These are phyloP conservation scores for Leptestheria dahalacensis DNA, from an alignment of 1,140 invertebrate species.

Conservation along the genomic window DNA sequence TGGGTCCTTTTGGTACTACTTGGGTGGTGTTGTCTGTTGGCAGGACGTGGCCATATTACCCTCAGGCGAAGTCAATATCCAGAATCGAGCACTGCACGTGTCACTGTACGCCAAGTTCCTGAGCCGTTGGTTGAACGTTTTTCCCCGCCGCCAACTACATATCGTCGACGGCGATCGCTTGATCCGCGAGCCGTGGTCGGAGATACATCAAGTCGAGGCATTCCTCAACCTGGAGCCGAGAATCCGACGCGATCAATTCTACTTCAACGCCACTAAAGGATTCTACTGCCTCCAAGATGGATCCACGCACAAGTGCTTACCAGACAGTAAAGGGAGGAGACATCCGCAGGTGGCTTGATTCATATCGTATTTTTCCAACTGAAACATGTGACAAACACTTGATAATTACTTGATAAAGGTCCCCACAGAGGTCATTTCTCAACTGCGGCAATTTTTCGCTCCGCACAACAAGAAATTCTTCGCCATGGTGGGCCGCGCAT, in stretches of 20 bases:
- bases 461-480: constrained; percentile 86
- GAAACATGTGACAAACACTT: background rate
- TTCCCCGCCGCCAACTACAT: constrained; percentile 65
- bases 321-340: constrained; percentile 78
- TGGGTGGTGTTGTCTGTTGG: background rate
- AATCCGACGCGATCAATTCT: constrained; percentile 80
- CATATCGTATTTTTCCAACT: background rate
- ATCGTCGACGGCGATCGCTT: constrained; percentile 80
- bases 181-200: constrained; percentile 68
- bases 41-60: constrained; percentile 29
- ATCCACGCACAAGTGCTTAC: constrained; percentile 63
- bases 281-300: constrained; percentile 83
- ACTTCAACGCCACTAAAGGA: constrained; percentile 84
- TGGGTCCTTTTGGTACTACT: no score
- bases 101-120: constrained; percentile 72
- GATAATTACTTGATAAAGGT: background rate
- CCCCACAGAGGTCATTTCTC: constrained; percentile 42
- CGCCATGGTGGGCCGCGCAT: constrained; percentile 70
- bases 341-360: constrained; percentile 57
- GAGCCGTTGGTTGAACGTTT: constrained; percentile 68
- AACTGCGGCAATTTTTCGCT: constrained; percentile 71
- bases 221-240: constrained; percentile 72
- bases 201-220: constrained; percentile 66
- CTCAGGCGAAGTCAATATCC: constrained; percentile 13
- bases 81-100: constrained; percentile 15